These are phyloP conservation scores for Zeus faber DNA, from an alignment of 2,113 vertebrate species.

Conservation along the genomic window DNA sequence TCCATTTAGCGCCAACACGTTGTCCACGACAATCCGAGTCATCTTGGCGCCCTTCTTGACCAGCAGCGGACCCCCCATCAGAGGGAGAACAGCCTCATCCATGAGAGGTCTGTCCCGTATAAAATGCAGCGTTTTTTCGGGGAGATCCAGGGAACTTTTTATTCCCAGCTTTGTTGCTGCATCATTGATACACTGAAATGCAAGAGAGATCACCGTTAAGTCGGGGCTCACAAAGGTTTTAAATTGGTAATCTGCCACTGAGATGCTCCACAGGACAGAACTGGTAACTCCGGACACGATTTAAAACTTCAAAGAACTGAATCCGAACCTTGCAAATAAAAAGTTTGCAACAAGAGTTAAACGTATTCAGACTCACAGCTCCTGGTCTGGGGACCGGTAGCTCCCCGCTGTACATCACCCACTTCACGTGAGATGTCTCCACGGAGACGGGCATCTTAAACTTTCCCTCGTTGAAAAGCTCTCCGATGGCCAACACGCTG, in stretches of 20 bases:
- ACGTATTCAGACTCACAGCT: slow-evolving; percentile 78
- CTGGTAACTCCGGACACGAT: too few species aligned
- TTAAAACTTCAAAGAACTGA: too few species aligned
- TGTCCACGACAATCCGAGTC: slow-evolving; percentile 72
- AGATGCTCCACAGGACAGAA: too few species aligned
- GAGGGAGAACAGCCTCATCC: slow-evolving; percentile 67
- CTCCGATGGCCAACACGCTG: slow-evolving; percentile 49
- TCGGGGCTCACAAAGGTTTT: too few species aligned
- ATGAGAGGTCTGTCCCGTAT: slow-evolving; percentile 74
- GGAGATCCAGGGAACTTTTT: slow-evolving; percentile 69
- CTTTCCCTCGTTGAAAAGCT: slow-evolving; percentile 72
- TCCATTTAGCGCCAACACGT: slow-evolving; percentile 57
- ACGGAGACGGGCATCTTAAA: slow-evolving; percentile 68
- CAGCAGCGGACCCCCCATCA: slow-evolving; percentile 60
- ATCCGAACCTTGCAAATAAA: too few species aligned
- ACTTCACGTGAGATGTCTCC: slow-evolving; percentile 67
- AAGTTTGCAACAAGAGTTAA: too few species aligned
- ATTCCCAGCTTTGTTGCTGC: slow-evolving; percentile 55
- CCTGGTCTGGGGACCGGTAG: slow-evolving; percentile 74
- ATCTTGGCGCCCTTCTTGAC: slow-evolving; percentile 64
- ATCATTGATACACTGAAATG: slow-evolving; percentile 65
- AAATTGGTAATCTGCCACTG: too few species aligned
- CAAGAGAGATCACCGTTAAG: neutral
- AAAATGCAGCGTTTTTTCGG: slow-evolving; percentile 77
- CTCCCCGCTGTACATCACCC: slow-evolving; percentile 71